phyloP scores from a whole-genome alignment of 2,797 vertebrate species.

The Diceros bicornis region DNA sequence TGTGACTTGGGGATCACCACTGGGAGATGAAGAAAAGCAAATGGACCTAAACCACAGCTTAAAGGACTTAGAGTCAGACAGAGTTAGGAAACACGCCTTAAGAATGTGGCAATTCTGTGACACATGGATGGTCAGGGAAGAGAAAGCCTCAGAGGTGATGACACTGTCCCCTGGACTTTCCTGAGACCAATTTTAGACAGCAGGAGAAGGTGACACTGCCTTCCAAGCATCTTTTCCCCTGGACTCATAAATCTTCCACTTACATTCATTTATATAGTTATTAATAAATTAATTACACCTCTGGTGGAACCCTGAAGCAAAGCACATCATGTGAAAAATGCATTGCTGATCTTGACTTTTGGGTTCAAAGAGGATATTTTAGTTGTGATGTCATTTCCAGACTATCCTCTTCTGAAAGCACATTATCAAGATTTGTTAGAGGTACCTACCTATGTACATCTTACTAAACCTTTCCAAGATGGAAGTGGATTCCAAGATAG shows the following conservation, averaged over 20 bases:
- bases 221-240: background rate
- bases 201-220: background rate
- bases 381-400: slow-evolving; percentile 44
- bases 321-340: background rate
- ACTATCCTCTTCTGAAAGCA: background rate
- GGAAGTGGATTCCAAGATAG: background rate
- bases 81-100: background rate
- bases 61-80: background rate
- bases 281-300: background rate
- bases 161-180: background rate
- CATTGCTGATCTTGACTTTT: background rate
- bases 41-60: background rate
- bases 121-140: background rate
- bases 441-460: background rate
- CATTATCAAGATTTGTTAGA: slow-evolving; percentile 22
- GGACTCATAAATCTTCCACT: background rate
- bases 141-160: background rate
- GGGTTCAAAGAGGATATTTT: background rate
- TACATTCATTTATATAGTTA: background rate
- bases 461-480: background rate
- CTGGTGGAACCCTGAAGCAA: background rate
- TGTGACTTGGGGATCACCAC: background rate
- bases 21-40: slow-evolving; percentile 3
- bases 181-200: background rate
- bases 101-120: background rate